A percentile compares a stretch with the other conserved stretches of the same genome.
Conservation (phyloP, 2,113 vertebrate species). For the Ramphastos sulfuratus region DNA sequence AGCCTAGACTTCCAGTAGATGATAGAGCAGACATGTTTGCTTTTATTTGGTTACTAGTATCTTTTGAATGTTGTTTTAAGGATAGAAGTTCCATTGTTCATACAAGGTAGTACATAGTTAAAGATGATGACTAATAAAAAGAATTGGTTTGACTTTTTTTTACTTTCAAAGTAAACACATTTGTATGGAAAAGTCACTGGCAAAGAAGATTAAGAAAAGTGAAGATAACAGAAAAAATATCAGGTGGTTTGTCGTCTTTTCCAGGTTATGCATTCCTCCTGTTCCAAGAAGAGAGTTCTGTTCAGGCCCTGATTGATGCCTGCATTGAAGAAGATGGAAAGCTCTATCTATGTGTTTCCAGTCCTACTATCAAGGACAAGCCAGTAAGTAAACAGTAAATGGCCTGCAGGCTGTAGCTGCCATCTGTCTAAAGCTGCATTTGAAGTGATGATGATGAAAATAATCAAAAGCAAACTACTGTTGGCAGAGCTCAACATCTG, state of each 20-base stretch:
- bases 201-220: neutral
- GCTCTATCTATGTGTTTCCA: conserved; percentile 97
- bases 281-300: conserved; percentile 98
- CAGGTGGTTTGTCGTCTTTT: neutral
- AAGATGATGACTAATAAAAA: neutral
- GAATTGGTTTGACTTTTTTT: neutral
- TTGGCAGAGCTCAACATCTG: conserved; percentile 32
- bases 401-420: neutral
- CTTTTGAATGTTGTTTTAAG: neutral
- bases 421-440: conserved; percentile 26
- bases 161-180: neutral
- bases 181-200: neutral
- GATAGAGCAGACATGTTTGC: neutral
- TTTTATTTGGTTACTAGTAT: neutral
- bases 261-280: conserved; percentile 97
- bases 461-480: neutral
- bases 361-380: conserved; percentile 98
- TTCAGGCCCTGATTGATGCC: conserved; percentile 96
- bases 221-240: neutral
- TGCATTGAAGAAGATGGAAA: conserved; percentile 98
- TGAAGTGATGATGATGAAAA: conserved; percentile 11
- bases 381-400: conserved; percentile 84
- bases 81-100: neutral
- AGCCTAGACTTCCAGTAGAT: neutral
- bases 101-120: neutral